phyloP scores from a whole-genome alignment of 2,797 vertebrate species.

The Hirundo rustica region DNA sequence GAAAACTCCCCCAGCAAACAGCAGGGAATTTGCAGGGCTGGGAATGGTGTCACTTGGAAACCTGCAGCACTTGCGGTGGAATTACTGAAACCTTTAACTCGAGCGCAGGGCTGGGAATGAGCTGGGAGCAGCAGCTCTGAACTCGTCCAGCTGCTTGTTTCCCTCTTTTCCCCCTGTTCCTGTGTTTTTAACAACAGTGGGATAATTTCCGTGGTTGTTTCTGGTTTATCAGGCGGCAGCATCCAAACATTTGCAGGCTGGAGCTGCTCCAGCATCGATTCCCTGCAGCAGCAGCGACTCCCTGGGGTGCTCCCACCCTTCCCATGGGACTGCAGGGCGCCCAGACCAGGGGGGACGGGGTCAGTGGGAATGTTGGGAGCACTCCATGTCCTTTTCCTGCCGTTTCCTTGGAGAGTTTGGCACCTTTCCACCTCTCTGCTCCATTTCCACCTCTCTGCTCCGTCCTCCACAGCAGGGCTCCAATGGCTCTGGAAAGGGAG shows the following conservation, averaged over 20 bases:
- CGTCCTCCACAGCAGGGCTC: fast-evolving
- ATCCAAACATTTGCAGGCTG: background rate
- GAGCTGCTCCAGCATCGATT: background rate
- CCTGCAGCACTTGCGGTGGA: background rate
- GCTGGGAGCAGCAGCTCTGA: background rate
- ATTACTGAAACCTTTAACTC: fast-evolving
- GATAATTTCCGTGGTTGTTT: background rate
- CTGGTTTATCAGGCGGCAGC: background rate
- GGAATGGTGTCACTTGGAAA: background rate
- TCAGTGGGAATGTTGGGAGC: background rate
- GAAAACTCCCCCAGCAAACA: background rate
- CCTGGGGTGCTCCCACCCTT: background rate
- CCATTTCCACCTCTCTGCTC: background rate
- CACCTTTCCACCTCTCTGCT: too few species aligned
- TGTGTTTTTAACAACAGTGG: background rate
- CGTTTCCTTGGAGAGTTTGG: fast-evolving
- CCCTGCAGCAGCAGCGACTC: background rate
- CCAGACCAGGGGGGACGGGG: fast-evolving
- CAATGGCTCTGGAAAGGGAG: background rate
- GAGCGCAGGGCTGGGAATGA: background rate
- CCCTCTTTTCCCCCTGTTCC: background rate
- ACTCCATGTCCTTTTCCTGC: fast-evolving
- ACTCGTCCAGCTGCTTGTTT: background rate
- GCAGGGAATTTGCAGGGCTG: background rate
- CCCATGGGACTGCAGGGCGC: background rate